Evolutionary conservation across 2,113 vertebrate species (phyloP).

Genomic region (Oncorhynchus clarkii): DNA sequence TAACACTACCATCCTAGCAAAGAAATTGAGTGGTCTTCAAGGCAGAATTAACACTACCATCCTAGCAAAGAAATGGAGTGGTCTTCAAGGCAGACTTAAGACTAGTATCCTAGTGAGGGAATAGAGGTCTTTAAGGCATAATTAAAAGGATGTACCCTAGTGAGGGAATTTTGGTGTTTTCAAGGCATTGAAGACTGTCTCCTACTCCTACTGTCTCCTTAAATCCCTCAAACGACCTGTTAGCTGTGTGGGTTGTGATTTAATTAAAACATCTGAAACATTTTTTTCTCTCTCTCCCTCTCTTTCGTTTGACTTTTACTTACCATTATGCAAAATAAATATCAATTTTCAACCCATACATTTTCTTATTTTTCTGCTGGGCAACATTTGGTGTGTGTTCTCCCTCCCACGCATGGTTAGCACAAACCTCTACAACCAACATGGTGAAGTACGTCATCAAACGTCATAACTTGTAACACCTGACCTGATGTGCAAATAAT

Average conservation of each 20-base stretch:
- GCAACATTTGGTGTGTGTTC: background rate
- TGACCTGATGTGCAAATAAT: background rate
- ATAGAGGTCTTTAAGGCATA: conserved; percentile 1
- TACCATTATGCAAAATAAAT: background rate
- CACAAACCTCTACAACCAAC: background rate
- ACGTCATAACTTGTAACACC: background rate
- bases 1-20: too few relatives aligned
- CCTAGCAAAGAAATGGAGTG: conserved; percentile 6
- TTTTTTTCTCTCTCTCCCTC: background rate
- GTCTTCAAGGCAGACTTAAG: conserved; percentile 23
- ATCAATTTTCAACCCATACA: background rate
- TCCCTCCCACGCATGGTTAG: background rate
- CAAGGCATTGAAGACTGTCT: too few relatives aligned
- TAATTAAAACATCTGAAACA: conserved; percentile 28
- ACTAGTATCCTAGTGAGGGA: background rate
- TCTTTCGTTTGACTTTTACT: too few relatives aligned
- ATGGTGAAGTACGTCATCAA: background rate
- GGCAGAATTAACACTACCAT: too few relatives aligned
- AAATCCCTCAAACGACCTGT: conserved; percentile 5
- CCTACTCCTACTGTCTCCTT: too few relatives aligned
- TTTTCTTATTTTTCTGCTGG: background rate
- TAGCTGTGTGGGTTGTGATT: background rate
- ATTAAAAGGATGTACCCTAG: background rate
- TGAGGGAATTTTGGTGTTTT: too few relatives aligned
- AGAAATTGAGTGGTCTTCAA: too few relatives aligned